A percentile compares a stretch with the other conserved stretches of the same genome.
These are phyloP conservation scores for Vicugna pacos DNA, from an alignment of 2,113 vertebrate species.

Conservation along the genomic window DNA sequence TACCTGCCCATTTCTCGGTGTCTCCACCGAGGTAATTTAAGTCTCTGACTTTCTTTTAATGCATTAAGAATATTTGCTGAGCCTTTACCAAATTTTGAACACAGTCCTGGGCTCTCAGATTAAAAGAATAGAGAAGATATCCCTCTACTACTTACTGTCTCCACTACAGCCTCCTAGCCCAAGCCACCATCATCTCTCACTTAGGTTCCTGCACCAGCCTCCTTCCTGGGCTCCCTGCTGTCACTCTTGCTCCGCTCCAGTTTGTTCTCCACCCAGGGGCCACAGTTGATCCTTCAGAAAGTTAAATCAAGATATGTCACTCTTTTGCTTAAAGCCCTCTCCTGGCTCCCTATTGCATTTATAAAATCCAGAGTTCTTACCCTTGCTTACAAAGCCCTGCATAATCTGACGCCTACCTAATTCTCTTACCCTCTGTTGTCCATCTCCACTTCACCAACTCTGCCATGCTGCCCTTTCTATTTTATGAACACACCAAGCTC, in stretches of 20 bases:
- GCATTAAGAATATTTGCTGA: neutral
- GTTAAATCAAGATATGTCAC: neutral
- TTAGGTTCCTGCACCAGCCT: neutral
- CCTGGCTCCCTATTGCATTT: neutral
- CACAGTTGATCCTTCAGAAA: neutral
- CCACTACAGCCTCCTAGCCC: no score
- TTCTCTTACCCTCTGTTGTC: neutral
- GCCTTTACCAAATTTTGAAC: neutral
- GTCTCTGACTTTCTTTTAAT: neutral
- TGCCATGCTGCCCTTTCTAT: neutral
- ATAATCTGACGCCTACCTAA: neutral
- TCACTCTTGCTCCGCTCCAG: neutral
- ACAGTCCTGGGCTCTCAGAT: neutral
- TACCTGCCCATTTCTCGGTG: neutral
- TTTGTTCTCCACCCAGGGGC: neutral
- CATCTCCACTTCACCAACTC: neutral
- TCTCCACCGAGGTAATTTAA: neutral
- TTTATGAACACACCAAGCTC: neutral
- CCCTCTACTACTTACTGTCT: neutral
- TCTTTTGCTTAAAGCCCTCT: neutral
- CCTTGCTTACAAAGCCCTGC: neutral
- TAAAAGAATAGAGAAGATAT: neutral
- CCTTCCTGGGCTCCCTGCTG: neutral
- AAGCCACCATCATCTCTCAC: neutral
- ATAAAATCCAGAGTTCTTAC: neutral